Evolutionary conservation across 2,888 invertebrate genomes (phyloP), one percentile per base, ranked within the genome.

Genomic region (Slavum lentiscoides): DNA sequence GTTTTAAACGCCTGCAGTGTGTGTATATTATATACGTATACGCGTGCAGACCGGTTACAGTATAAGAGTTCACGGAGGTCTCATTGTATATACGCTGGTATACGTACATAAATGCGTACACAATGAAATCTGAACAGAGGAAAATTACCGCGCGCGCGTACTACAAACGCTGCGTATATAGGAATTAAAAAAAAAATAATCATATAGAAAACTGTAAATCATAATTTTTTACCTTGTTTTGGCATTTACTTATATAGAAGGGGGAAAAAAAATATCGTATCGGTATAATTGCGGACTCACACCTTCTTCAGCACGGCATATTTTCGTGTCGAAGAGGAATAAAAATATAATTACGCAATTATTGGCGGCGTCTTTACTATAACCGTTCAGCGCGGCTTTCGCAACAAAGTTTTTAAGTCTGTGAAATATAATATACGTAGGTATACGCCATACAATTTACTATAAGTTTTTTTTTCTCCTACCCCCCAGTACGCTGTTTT

Each of bases 281-380:
- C 53, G 30, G 37, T 21, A n/a, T 76, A 77, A 77, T 77, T 77
- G 76, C 7, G 77, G 69, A 61, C 74, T 77, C 77, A 77, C 77
- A 77, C 77, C 77, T 77, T 69, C 61, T 64, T 74, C 64, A 53
- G 64, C 8, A 1, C 17, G 43, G 67, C 43, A 43, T 55, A 55
- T 67, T 62, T 74, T 30, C 30, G 30, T 37, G 73, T 53, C 61
- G 77, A 53, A 67, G 77, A 77, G 37, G 30, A 30, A 77, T 69
- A 69, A 53, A 69, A 77, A 53, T 62, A 70, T 77, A 77, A 77
- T 77, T 70, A 77, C 68, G 69, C 62, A 77, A 77, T 77, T 77
- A 77, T 77, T 62, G 59, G 77, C 77, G 77, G 77, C 77, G 68
- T 77, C 77, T 77, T 77, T 77, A 30, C 61, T 66, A n/a, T n/a